Percentiles rank a stretch among this genome's conserved stretches.
These are phyloP conservation scores for Bolinopsis microptera DNA, from an alignment of 37 sponge, comb jelly and placozoan genomes.

Conservation along the genomic window DNA sequence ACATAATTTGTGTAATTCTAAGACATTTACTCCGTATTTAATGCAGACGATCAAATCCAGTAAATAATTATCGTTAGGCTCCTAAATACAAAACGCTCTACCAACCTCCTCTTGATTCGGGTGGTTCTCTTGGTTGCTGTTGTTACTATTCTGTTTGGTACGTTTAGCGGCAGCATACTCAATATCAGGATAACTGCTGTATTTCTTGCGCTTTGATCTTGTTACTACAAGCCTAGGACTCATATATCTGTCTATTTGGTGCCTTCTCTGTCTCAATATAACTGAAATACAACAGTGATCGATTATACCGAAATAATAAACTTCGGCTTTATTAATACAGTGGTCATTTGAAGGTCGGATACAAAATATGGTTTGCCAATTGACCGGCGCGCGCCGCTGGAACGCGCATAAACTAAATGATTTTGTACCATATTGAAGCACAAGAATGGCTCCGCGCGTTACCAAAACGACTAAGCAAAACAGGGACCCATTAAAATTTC, in stretches of 20 bases:
- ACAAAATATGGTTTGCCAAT: too few species aligned
- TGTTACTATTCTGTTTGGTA: slow-evolving; percentile 34
- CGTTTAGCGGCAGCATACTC: slow-evolving; percentile 58
- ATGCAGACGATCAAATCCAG: too few species aligned
- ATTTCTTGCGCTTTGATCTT: slow-evolving; percentile 55
- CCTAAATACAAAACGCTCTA: too few species aligned
- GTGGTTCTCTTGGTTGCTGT: background rate
- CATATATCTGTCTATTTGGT: slow-evolving; percentile 18
- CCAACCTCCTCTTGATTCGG: background rate
- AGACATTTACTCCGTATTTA: too few species aligned
- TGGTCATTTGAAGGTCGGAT: too few species aligned
- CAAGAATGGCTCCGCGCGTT: background rate
- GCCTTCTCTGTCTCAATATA: background rate
- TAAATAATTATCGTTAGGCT: too few species aligned
- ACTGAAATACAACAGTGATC: slow-evolving; percentile 33
- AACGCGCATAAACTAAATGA: background rate
- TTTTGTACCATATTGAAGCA: background rate
- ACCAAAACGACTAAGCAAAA: too few species aligned
- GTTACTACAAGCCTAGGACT: background rate
- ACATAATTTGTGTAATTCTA: too few species aligned
- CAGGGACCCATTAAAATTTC: too few species aligned
- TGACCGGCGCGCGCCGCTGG: background rate
- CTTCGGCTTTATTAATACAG: too few species aligned
- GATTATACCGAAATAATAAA: too few species aligned
- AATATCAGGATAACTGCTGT: slow-evolving; percentile 44